Conservation (phyloP, 2,888 invertebrate genomes). For the Notocelia uddmanniana region DNA sequence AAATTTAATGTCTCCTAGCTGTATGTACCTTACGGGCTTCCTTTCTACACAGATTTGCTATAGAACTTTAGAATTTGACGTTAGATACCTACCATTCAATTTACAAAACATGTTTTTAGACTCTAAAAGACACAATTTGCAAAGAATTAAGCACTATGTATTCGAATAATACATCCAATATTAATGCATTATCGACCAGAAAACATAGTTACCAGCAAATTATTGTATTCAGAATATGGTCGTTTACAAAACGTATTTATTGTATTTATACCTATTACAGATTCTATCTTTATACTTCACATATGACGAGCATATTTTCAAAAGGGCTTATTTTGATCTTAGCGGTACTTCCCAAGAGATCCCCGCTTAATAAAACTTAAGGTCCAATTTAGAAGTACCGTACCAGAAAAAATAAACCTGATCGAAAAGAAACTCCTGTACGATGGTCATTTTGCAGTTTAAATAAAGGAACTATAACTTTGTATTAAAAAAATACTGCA, state of each 20-base stretch:
- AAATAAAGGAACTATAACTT: too few species aligned
- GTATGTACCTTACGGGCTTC: conserved; percentile 41
- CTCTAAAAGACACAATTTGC: not conserved
- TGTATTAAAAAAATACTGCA: too few species aligned
- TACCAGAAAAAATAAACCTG: too few species aligned
- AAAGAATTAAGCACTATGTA: not conserved
- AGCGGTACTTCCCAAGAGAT: too few species aligned
- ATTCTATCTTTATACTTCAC: not conserved
- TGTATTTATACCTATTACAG: not conserved
- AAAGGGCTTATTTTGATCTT: too few species aligned
- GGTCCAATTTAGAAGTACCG: too few species aligned
- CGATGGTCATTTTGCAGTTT: too few species aligned
- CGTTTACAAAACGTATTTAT: not conserved
- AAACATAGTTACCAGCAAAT: too few species aligned
- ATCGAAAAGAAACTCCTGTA: too few species aligned
- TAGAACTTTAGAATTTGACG: conserved; percentile 36
- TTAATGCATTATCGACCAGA: not conserved
- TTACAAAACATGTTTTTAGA: conserved; percentile 34
- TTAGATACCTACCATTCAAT: conserved; percentile 27
- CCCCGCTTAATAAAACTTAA: too few species aligned
- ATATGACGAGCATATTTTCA: not conserved
- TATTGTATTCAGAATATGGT: not conserved
- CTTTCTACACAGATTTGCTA: conserved; percentile 43
- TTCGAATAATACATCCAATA: not conserved
- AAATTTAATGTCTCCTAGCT: conserved; percentile 33